These are phyloP conservation scores for Malachius bipustulatus DNA, from an alignment of 2,888 invertebrate species.

Conservation along the genomic window DNA sequence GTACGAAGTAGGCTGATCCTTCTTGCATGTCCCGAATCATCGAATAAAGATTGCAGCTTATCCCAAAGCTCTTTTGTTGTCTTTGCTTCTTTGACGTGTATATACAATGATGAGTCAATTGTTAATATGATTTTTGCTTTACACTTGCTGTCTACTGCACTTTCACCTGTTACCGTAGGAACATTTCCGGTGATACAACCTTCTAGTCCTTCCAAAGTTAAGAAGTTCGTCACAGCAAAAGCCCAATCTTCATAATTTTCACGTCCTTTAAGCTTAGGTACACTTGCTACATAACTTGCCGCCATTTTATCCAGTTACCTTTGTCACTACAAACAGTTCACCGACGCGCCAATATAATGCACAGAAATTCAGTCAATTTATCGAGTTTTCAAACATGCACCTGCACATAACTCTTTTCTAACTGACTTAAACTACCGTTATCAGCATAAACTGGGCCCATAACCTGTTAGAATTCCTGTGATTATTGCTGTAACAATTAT, in stretches of 20 bases:
- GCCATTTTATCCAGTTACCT: conserved; percentile 8
- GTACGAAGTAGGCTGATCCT: conserved; percentile 22
- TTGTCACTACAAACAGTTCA: no score
- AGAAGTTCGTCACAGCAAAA: conserved; percentile 18
- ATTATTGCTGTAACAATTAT: no score
- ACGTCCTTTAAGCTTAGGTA: conserved; percentile 17
- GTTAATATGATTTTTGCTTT: conserved; percentile 22
- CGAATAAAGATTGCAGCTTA: conserved; percentile 20
- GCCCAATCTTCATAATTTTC: conserved; percentile 22
- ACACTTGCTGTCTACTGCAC: conserved; percentile 13
- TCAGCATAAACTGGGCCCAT: no score
- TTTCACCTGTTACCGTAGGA: no score
- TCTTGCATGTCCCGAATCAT: conserved; percentile 22
- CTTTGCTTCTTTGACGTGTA: conserved; percentile 20
- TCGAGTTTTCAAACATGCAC: no score
- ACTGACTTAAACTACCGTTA: no score
- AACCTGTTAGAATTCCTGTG: no score
- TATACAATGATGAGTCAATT: conserved; percentile 19
- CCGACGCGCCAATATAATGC: no score
- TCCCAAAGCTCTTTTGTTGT: conserved; percentile 21
- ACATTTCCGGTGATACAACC: conserved; percentile 10
- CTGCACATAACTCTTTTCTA: no score
- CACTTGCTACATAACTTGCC: conserved; percentile 12
- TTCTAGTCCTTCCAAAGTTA: conserved; percentile 15
- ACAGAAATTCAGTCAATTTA: no score